These are phyloP conservation scores for Bergia puertoricense DNA, from an alignment of 92 coral and sea anemone species.

Conservation along the genomic window DNA sequence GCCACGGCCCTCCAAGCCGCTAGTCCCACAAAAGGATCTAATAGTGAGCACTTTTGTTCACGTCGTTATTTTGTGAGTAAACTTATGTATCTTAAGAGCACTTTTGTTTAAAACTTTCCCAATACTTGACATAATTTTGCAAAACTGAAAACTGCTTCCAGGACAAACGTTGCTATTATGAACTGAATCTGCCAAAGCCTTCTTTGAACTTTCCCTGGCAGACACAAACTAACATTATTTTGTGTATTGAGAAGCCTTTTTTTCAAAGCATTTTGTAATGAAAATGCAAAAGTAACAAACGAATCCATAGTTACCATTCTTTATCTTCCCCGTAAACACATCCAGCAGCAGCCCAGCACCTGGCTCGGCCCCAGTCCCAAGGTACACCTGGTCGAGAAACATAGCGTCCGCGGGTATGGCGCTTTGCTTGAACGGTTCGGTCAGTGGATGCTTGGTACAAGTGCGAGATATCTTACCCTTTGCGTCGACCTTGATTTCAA, in stretches of 20 bases:
- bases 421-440: neutral
- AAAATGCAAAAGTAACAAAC: too few species aligned
- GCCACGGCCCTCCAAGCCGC: too few species aligned
- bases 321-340: neutral
- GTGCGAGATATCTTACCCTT: neutral
- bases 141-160: too few species aligned
- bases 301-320: slow-evolving; percentile 1
- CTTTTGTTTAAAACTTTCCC: too few species aligned
- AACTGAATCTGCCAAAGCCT: too few species aligned
- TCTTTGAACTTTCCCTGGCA: too few species aligned
- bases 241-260: neutral
- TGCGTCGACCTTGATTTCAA: neutral
- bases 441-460: slow-evolving; percentile 9
- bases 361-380: slow-evolving; percentile 7
- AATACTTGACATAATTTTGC: too few species aligned
- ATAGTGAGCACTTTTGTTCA: too few species aligned
- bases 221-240: neutral
- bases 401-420: neutral
- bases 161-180: too few species aligned
- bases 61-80: too few species aligned
- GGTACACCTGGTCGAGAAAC: neutral
- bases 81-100: too few species aligned
- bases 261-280: neutral
- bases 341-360: slow-evolving; percentile 19
- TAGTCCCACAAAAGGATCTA: too few species aligned